These are phyloP conservation scores for Odontocerum albicorne DNA, from an alignment of 2,888 invertebrate species.

Conservation along the genomic window DNA sequence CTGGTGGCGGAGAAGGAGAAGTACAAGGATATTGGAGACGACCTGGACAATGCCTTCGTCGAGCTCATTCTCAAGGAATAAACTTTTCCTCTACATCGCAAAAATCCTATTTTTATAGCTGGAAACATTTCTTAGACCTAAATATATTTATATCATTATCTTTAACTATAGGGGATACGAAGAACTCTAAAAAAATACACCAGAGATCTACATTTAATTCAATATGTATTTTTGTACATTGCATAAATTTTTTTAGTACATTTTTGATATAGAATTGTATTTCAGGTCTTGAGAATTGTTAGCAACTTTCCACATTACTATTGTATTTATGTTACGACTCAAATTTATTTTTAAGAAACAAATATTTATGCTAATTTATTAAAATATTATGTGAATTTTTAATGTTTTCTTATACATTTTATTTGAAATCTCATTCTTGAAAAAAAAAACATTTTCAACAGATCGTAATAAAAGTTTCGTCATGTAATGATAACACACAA, in stretches of 20 bases:
- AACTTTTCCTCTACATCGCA: conserved; percentile 7
- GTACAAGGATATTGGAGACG: conserved; percentile 99
- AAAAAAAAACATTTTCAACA: too few relatives aligned
- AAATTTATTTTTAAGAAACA: conserved; percentile 13
- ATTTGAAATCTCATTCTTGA: too few relatives aligned
- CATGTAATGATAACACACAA: too few relatives aligned
- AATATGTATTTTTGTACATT: too few relatives aligned
- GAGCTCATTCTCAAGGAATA: conserved; percentile 77
- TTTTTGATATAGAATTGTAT: too few relatives aligned
- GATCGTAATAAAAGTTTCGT: too few relatives aligned
- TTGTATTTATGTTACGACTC: conserved; percentile 15
- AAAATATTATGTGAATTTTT: too few relatives aligned
- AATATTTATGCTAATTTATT: conserved; percentile 11
- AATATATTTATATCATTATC: not conserved
- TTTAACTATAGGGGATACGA: not conserved
- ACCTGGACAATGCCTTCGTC: conserved; percentile 98
- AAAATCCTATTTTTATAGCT: conserved; percentile 12
- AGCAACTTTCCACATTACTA: conserved; percentile 3
- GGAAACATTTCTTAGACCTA: conserved; percentile 8
- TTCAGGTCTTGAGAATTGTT: not conserved
- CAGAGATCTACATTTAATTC: too few relatives aligned
- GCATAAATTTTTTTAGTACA: conserved; percentile 5
- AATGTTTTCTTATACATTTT: too few relatives aligned
- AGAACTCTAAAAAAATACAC: too few relatives aligned
- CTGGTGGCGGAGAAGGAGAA: conserved; percentile 97